Percentiles rank a stretch among this genome's conserved stretches.
Conservation (phyloP, 2,888 invertebrate species). For the Macropis europaea region DNA sequence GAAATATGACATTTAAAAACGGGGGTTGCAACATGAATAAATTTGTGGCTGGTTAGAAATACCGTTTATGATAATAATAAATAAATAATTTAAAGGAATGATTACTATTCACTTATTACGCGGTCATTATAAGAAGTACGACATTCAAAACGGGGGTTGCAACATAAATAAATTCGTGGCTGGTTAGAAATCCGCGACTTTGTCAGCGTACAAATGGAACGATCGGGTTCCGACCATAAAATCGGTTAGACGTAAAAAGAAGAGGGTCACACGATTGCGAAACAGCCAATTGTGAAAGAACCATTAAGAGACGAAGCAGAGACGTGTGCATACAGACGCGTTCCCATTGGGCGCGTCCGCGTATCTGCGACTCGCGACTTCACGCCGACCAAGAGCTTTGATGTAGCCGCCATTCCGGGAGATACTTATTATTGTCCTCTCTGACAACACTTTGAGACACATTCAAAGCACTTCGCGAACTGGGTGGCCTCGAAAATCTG, state of each 20-base stretch:
- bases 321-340: slow-evolving; percentile 63
- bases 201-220: slow-evolving; percentile 20
- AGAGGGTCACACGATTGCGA: slow-evolving; percentile 36
- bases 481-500: slow-evolving; percentile 18
- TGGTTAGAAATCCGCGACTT: neutral
- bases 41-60: too few species aligned
- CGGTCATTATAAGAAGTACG: too few species aligned
- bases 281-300: slow-evolving; percentile 64
- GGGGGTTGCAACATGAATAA: too few species aligned
- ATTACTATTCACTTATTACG: too few species aligned
- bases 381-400: slow-evolving; percentile 72
- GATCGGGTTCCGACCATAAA: neutral
- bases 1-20: too few species aligned
- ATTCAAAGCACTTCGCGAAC: slow-evolving; percentile 1
- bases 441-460: slow-evolving; percentile 22
- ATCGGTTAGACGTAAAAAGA: slow-evolving; percentile 16
- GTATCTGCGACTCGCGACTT: slow-evolving; percentile 74
- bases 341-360: slow-evolving; percentile 71
- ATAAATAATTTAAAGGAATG: too few species aligned
- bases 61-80: too few species aligned
- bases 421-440: slow-evolving; percentile 76
- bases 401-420: slow-evolving; percentile 78
- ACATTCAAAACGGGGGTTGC: too few species aligned
- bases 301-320: slow-evolving; percentile 68
- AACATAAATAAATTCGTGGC: neutral